Evolutionary conservation across 1,140 invertebrate species (phyloP).

Genomic region (Marisa cornuarietis): DNA sequence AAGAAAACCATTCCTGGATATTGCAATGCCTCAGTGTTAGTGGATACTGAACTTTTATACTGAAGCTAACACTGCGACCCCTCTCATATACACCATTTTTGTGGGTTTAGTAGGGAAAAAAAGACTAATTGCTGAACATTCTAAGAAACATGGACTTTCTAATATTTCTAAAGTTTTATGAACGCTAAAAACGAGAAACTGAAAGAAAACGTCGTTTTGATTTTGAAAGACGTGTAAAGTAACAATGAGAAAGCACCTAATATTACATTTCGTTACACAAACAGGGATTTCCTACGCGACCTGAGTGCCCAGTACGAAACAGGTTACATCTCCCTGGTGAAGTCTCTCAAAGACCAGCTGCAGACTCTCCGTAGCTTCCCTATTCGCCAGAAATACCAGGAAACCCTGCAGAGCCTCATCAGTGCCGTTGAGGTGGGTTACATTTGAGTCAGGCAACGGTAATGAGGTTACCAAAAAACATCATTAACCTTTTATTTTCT

Average conservation of each 20-base stretch:
- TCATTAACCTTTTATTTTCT: neutral
- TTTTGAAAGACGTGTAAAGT: neutral
- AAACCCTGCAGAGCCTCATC: neutral
- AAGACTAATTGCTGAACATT: neutral
- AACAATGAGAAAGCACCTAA: neutral
- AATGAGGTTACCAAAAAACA: neutral
- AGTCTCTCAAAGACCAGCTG: neutral
- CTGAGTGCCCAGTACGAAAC: neutral
- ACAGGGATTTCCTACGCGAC: neutral
- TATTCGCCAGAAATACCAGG: conserved; percentile 3
- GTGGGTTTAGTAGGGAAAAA: neutral
- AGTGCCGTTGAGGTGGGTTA: neutral
- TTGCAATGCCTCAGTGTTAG: too few relatives aligned
- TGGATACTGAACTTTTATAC: too few relatives aligned
- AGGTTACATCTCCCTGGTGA: neutral
- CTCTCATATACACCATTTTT: too few relatives aligned
- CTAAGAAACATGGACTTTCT: neutral
- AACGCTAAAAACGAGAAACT: neutral
- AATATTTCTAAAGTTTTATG: neutral
- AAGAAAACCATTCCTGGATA: too few relatives aligned
- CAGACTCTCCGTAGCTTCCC: neutral
- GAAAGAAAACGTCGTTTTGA: neutral
- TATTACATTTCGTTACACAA: too few relatives aligned
- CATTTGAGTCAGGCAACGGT: too few relatives aligned
- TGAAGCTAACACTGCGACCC: too few relatives aligned